phyloP scores from a whole-genome alignment of 2,888 invertebrate genomes.

The Drosophila dives region DNA sequence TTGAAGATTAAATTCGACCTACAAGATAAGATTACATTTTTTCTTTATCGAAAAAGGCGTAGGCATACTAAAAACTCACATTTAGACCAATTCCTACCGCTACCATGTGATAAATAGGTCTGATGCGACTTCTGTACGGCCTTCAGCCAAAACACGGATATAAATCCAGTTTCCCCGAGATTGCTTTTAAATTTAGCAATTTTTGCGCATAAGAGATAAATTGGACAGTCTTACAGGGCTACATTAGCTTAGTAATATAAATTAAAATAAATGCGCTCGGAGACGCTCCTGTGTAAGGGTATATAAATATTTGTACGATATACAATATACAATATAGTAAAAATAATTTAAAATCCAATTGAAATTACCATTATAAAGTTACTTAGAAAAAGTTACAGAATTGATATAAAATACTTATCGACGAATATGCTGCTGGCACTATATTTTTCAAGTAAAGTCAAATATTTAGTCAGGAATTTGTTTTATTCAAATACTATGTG shows the following conservation, averaged over 20 bases:
- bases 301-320: background rate
- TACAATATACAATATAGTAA: background rate
- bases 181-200: background rate
- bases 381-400: background rate
- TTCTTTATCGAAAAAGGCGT: background rate
- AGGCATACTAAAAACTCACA: background rate
- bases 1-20: background rate
- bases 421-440: background rate
- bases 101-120: background rate
- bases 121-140: background rate
- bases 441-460: background rate
- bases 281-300: background rate
- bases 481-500: conserved; percentile 10
- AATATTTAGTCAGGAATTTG: background rate
- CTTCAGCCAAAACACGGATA: background rate
- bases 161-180: background rate
- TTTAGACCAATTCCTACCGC: background rate
- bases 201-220: background rate
- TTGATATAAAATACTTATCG: background rate
- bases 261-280: background rate
- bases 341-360: background rate
- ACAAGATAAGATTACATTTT: background rate
- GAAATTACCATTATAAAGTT: background rate
- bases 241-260: background rate
- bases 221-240: background rate